Evolutionary conservation across 2,113 vertebrate species (phyloP).

Genomic region (Gopherus flavomarginatus): DNA sequence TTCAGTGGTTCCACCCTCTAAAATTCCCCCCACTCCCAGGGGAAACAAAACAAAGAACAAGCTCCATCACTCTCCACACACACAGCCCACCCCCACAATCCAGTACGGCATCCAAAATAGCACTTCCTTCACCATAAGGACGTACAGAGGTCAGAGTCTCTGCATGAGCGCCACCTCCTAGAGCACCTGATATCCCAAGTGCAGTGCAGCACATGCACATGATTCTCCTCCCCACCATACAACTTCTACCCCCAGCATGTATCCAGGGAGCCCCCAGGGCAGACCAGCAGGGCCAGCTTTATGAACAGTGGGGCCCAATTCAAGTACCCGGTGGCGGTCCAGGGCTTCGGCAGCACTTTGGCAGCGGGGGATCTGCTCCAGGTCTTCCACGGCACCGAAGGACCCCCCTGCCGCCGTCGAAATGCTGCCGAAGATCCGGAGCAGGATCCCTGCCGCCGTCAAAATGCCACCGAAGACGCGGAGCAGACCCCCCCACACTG

Average conservation of each 20-base stretch:
- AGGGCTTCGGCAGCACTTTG: too few species aligned
- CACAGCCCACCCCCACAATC: not conserved
- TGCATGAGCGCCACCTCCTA: rapidly evolving
- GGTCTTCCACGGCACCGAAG: too few species aligned
- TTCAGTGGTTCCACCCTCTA: not conserved
- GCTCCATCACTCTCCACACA: rapidly evolving
- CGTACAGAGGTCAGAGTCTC: not conserved
- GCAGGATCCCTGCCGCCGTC: too few species aligned
- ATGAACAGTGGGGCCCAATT: too few species aligned
- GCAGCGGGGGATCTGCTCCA: too few species aligned
- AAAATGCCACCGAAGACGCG: too few species aligned
- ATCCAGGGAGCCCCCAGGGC: not conserved
- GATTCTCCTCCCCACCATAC: rapidly evolving
- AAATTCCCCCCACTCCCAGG: not conserved
- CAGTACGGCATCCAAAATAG: not conserved
- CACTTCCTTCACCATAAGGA: not conserved
- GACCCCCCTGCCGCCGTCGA: too few species aligned
- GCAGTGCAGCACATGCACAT: rapidly evolving
- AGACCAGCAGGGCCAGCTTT: not conserved
- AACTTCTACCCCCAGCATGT: rapidly evolving
- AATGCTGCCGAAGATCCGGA: too few species aligned
- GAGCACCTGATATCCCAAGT: not conserved
- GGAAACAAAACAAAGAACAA: not conserved
- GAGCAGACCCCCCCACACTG: too few species aligned
- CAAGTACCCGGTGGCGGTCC: too few species aligned